phyloP scores from a whole-genome alignment of 1,140 invertebrate genomes.

The Drosophila insularis region DNA sequence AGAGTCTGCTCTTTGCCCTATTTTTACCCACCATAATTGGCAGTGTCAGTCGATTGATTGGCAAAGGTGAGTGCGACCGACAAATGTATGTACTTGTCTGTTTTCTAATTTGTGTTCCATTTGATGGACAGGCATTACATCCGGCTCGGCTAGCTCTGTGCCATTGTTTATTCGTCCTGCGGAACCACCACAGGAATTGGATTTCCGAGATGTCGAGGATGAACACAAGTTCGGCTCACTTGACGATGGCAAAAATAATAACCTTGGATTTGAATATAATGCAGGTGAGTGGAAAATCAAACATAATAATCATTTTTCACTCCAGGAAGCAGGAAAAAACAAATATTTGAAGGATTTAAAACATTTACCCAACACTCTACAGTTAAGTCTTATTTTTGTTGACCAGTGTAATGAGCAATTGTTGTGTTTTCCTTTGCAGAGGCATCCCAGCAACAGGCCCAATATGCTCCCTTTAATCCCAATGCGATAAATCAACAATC shows the following conservation, averaged over 20 bases:
- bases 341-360: not conserved
- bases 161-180: slow-evolving; percentile 73
- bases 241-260: slow-evolving; percentile 82
- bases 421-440: slow-evolving; percentile 37
- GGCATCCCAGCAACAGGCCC: slow-evolving; percentile 72
- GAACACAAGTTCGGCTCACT: slow-evolving; percentile 82
- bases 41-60: slow-evolving; percentile 90
- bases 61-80: slow-evolving; percentile 86
- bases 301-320: not conserved
- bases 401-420: not conserved
- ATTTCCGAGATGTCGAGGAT: slow-evolving; percentile 84
- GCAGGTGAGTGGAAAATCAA: slow-evolving; percentile 66
- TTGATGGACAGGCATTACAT: slow-evolving; percentile 51
- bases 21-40: slow-evolving; percentile 92
- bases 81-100: not conserved
- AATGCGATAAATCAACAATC: slow-evolving; percentile 59
- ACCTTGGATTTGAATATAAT: slow-evolving; percentile 74
- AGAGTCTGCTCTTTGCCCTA: slow-evolving; percentile 90
- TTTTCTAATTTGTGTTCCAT: not conserved
- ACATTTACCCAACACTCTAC: too few relatives aligned
- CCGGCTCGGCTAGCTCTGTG: slow-evolving; percentile 66
- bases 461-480: slow-evolving; percentile 67
- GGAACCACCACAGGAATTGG: slow-evolving; percentile 84
- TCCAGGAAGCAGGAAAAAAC: not conserved
- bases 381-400: not conserved